A percentile compares a stretch with the other conserved stretches of the same genome.
phyloP scores from a whole-genome alignment of 2,797 vertebrate genomes.

The Alcedo atthis region DNA sequence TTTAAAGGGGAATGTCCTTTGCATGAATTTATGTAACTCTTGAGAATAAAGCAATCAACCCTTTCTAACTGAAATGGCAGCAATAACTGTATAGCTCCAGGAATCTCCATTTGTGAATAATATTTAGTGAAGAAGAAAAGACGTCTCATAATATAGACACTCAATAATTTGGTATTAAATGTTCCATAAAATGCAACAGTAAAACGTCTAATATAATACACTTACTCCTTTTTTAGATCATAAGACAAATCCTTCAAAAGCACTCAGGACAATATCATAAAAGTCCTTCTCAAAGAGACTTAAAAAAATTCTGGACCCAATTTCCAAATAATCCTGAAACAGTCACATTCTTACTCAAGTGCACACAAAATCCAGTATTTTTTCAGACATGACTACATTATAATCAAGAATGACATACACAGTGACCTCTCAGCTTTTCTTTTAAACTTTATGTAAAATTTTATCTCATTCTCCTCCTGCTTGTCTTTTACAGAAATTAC shows the following conservation, averaged over 20 bases:
- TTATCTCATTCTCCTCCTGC: neutral
- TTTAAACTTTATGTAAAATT: neutral
- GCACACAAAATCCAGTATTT: neutral
- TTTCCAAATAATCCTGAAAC: neutral
- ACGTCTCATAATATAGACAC: neutral
- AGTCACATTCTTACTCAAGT: neutral
- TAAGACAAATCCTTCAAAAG: neutral
- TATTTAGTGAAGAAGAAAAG: neutral
- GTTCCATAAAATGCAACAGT: neutral
- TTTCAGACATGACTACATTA: neutral
- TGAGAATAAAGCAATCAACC: neutral
- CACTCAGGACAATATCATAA: neutral
- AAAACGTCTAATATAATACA: neutral
- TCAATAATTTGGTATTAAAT: neutral
- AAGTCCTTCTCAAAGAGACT: neutral
- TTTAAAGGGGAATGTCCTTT: neutral
- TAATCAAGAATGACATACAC: neutral
- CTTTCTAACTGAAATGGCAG: neutral
- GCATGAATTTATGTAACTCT: neutral
- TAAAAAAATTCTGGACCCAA: neutral
- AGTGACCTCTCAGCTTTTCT: neutral
- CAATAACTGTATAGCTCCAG: neutral
- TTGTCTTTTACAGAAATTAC: conserved; percentile 22
- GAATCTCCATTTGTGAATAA: neutral
- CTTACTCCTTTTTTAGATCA: neutral